A percentile compares a stretch with the other conserved stretches of the same genome.
Conservation (phyloP, 2,113 vertebrate species). For the Erythrocebus patas region DNA sequence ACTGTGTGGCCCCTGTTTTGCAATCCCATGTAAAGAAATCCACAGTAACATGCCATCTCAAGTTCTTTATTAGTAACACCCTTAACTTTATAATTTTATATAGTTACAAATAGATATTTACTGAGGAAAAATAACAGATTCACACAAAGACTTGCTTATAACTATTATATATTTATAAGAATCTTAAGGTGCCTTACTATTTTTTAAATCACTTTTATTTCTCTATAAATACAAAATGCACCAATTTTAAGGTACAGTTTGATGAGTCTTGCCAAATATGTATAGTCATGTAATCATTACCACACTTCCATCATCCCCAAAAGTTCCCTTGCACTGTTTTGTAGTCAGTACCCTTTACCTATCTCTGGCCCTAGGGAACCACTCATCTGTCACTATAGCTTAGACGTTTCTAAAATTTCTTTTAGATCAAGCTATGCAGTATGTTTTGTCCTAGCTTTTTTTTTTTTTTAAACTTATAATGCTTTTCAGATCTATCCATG, state of each 20-base stretch:
- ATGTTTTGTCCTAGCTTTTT: not conserved
- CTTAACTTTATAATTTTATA: not conserved
- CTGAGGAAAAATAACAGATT: too few species aligned
- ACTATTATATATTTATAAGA: not conserved
- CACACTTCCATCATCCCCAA: too few species aligned
- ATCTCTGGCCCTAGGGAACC: not conserved
- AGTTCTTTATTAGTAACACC: not conserved
- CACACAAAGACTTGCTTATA: too few species aligned
- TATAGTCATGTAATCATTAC: not conserved
- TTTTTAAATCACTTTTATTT: not conserved
- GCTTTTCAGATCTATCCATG: not conserved
- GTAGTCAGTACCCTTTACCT: not conserved
- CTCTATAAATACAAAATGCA: not conserved
- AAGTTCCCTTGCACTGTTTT: not conserved
- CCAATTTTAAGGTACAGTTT: not conserved
- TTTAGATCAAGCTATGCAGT: not conserved
- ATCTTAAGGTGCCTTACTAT: not conserved
- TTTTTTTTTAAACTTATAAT: not conserved
- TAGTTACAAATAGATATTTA: too few species aligned
- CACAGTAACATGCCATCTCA: not conserved
- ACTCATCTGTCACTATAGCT: not conserved
- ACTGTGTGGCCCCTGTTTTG: not conserved
- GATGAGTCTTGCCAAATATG: not conserved
- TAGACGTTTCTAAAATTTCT: not conserved
- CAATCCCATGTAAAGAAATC: not conserved